Base-by-base conservation (phyloP, 2,797 vertebrate genomes). In the Mormyrops attenuatus region DNA sequence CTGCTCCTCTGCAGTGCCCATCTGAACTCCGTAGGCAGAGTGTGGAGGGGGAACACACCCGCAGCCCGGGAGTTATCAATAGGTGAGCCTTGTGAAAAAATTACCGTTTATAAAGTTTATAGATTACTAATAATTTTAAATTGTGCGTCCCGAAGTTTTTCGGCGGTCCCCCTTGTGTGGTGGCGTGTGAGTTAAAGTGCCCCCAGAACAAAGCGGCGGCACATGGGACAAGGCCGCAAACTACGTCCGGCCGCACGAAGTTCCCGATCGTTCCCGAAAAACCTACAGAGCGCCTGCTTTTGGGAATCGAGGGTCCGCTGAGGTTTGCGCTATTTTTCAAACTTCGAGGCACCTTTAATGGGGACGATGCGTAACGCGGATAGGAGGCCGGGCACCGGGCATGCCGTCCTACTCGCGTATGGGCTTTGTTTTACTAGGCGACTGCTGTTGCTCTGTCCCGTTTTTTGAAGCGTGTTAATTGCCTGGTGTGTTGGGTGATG, bases 121-220 rank as follows among this genome's bases (percentile, higher is more conserved):
- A 5, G 0, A 34, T 3, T 69, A 13, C 26, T 13, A 60, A 8
- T 60, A 17, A 13, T 34, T 34, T 34, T 15, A n/a, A 17, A 20
- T 2, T 44, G 73, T 44, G 38, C 15, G 15, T 80, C 17, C 17
- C 5, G 5, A 80, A 80, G 73, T 80, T 80, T 80, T 7, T 80
- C 38, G 73, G 17, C 82, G n/a, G 7, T 20, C 30, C 26, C 22
- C 17, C 26, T 22, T 93, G 94, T 94, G 95, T 94, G 95, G 93
- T 96, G 95, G 96, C 93, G 95, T 95, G 95, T 94, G 95, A 96
- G 96, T 97, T 97, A 95, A 96, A 96, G 96, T 96, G 95, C 95
- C 96, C 93, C 94, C 95, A 96, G 97, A 98, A 98, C 97, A 98
- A 98, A 98, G 97, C 97, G 92, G 85, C 93, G 95, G 96, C 96